Conservation (phyloP, 1,140 invertebrate genomes). For the Panulirus ornatus region DNA sequence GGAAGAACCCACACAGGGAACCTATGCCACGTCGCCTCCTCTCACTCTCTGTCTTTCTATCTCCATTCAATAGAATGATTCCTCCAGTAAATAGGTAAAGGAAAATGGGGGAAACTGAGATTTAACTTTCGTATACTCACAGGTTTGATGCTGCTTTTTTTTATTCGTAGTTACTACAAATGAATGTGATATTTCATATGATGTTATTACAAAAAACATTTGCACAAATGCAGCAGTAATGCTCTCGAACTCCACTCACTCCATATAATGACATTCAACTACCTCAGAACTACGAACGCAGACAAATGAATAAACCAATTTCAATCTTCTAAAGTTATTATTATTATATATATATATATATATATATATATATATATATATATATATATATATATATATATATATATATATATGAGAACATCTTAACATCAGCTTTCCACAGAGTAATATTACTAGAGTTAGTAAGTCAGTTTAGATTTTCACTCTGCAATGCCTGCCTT, state of each 20-base stretch:
- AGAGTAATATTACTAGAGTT: neutral
- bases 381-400: neutral
- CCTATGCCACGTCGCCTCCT: neutral
- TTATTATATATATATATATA: neutral
- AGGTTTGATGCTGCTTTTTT: no score
- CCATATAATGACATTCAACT: neutral
- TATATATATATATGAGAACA: neutral
- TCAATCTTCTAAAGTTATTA: neutral
- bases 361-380: neutral
- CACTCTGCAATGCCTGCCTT: neutral
- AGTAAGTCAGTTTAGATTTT: neutral
- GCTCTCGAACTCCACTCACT: neutral
- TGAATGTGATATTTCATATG: neutral
- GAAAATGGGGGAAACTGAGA: neutral
- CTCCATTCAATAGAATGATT: no score
- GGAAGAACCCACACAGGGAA: no score
- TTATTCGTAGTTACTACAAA: neutral
- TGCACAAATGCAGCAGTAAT: neutral
- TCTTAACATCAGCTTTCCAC: neutral
- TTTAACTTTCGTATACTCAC: no score
- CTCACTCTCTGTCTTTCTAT: neutral
- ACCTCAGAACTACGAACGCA: neutral
- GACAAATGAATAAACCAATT: neutral
- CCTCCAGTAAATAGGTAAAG: neutral
- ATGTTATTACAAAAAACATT: neutral